Base-by-base conservation (phyloP, 2,888 invertebrate genomes). In the Nebria brevicollis region DNA sequence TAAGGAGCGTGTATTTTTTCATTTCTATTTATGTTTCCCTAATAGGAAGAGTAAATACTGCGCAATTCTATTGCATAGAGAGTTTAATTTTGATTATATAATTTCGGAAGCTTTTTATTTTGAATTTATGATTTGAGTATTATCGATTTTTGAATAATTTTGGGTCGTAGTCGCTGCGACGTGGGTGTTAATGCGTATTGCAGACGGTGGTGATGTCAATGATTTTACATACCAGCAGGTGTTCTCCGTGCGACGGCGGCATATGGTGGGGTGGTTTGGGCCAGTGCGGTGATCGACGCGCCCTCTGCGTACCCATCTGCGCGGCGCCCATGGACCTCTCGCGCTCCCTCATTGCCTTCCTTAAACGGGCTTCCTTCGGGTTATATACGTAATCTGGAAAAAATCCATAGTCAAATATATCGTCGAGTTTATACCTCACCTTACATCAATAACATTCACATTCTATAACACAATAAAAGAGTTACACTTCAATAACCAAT, bases 301-400 rank as follows among this genome's bases (percentile, higher is more conserved):
- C 87, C 86, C 86, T 84, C 66, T 77, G 77, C 66, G 72, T 84
- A 68, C 73, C 85, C 84, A 25, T 85, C 83, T 70, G 90, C 83
- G 75, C 86, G 83, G 84, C 87, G 86, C 87, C 91, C 87, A 90
- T 87, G 83, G 87, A 86, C 84, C 88, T 87, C 83, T 89, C 89
- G 81, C 88, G 85, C 85, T 91, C 91, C 84, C 92, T 90, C 90
- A 91, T 90, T 75, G 91, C 92, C 86, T 92, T 93, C 82, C 92
- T 90, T 86, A 92, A 88, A 82, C 92, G 89, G 72, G 92, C 92
- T 87, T 92, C 92, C 85, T 92, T 92, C 68, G 93, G 92, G 86
- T 92, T 93, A 89, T 92, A 93, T 82, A 92, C 92, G 87, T 93
- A 93, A 88, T 91, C 92, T 92, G 89, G 11, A 89, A 87, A 85